phyloP scores from a whole-genome alignment of 2,797 vertebrate genomes.

The Psittacula derbiana region DNA sequence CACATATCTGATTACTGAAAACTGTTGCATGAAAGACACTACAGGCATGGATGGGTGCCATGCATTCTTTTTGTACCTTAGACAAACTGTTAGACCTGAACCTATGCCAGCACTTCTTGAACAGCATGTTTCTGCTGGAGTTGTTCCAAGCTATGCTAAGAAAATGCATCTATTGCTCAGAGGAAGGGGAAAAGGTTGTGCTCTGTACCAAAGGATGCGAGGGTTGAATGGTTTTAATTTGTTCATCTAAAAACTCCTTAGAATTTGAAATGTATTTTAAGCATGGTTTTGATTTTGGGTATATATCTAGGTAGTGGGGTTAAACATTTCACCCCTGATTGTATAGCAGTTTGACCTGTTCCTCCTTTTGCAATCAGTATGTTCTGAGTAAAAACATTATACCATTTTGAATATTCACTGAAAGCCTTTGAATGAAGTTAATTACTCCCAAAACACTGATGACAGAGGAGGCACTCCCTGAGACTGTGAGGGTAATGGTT shows the following conservation, averaged over 20 bases:
- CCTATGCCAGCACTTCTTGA: neutral
- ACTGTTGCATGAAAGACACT: neutral
- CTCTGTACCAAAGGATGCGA: neutral
- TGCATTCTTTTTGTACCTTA: neutral
- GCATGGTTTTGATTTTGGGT: neutral
- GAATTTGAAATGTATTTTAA: constrained; percentile 39
- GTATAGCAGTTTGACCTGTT: neutral
- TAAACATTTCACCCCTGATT: constrained; percentile 2
- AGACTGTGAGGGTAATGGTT: neutral
- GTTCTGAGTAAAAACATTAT: neutral
- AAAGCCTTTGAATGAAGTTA: neutral
- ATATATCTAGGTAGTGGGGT: neutral
- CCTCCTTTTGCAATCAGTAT: neutral
- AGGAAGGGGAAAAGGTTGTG: neutral
- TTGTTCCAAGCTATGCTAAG: neutral
- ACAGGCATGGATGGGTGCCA: neutral
- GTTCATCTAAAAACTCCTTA: neutral
- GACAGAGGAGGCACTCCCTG: neutral
- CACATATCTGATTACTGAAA: neutral
- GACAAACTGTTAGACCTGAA: neutral
- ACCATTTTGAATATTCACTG: neutral
- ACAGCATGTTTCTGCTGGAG: neutral
- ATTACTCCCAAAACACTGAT: constrained; percentile 8
- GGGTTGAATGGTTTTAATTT: constrained; percentile 33
- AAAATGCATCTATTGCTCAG: neutral